A percentile compares a stretch with the other conserved stretches of the same genome.
Evolutionary conservation across 2,888 invertebrate species (phyloP).

Genomic region (Amphiduros pacificus): DNA sequence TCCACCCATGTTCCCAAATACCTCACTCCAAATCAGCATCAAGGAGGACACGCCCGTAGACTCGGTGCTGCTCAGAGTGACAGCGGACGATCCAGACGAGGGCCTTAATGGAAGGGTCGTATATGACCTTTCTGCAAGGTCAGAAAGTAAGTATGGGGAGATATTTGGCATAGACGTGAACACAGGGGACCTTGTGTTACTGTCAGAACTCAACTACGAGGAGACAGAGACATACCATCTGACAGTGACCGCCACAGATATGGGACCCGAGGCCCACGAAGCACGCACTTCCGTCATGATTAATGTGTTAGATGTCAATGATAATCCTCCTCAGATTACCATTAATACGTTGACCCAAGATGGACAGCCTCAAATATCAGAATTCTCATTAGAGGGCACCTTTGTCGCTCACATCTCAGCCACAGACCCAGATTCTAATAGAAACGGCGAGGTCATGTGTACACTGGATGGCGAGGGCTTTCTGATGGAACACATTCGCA

Average conservation of each 20-base stretch:
- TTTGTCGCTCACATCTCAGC: slow-evolving; percentile 15
- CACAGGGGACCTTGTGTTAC: slow-evolving; percentile 1
- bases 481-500: neutral
- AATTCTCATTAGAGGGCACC: neutral
- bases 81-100: slow-evolving; percentile 4
- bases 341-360: slow-evolving; percentile 70
- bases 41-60: slow-evolving; percentile 10
- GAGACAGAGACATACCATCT: slow-evolving; percentile 10
- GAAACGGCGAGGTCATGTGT: neutral
- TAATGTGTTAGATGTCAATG: slow-evolving; percentile 71
- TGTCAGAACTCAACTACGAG: slow-evolving; percentile 1
- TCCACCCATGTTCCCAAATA: slow-evolving; percentile 5
- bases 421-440: neutral
- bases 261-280: slow-evolving; percentile 67
- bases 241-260: slow-evolving; percentile 20
- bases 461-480: neutral
- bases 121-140: neutral
- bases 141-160: neutral
- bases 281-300: slow-evolving; percentile 70
- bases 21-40: neutral
- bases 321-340: slow-evolving; percentile 84
- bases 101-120: slow-evolving; percentile 9
- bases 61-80: neutral
- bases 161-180: neutral
- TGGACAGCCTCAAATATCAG: slow-evolving; percentile 4